Evolutionary conservation across 2,888 invertebrate genomes (phyloP), one percentile per base, ranked within the genome.

Genomic region (Digitonthophagus gazella): DNA sequence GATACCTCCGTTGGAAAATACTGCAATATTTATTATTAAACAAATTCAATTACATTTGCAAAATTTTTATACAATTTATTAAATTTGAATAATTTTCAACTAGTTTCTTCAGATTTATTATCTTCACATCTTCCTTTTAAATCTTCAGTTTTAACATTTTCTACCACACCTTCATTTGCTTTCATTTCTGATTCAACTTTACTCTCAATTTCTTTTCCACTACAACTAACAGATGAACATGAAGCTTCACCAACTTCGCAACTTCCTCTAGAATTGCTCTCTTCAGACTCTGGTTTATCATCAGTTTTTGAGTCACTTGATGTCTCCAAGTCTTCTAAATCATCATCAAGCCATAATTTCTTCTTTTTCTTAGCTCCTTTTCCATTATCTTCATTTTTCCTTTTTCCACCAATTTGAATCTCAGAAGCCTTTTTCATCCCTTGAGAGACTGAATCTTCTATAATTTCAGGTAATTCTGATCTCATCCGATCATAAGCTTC

Each of bases 391-490:
- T 75, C 74, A 66, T 58, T 14, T 74, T 78, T 78, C 64, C 79
- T 75, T 73, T 80, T 80, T 18, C 28, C 16, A 64, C 68, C 65
- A 54, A 73, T 70, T 66, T 73, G 78, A 19, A 82, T 78, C 0
- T 83, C 83, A 0, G 87, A 87, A n/a, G 86, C 89, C 76, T 91
- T 87, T 76, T 91, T 87, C 76, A 93, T 87, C 0, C 95, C 97
- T 80, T 92, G 90, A 73, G 92, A 91, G 0, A 98, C 88, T 0
- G 98, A 94, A 77, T 93, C 92, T 74, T 90, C 91, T 0, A 96
- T 90, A 74, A 91, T 89, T 73, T 96, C 95, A 0, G 92, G 89
- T 68, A 96, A 81, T 69, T 88, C 88, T 4, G 91, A 87, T 64
- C 95, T 86, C 67, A 91, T 90, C 73, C 90, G 89, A 71, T 94